Evolutionary conservation across 2,888 invertebrate species (phyloP).

Genomic region (Yponomeuta malinellus): DNA sequence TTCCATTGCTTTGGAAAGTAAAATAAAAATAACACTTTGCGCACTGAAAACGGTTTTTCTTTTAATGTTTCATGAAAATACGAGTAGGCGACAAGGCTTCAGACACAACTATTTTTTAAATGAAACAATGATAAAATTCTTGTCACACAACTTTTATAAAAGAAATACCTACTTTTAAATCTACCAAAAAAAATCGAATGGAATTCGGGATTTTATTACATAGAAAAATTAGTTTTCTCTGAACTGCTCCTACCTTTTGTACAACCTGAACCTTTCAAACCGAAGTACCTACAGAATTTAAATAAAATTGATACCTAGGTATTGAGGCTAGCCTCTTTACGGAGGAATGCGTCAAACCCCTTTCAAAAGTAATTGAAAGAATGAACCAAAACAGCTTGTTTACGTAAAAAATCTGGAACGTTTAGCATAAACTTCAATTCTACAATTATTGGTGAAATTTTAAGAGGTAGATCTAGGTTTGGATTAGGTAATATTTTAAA

Average conservation of each 20-base stretch:
- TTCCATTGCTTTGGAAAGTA: too few species aligned
- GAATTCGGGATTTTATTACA: background rate
- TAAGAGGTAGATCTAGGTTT: too few species aligned
- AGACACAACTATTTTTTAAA: background rate
- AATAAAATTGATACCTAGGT: background rate
- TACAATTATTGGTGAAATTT: too few species aligned
- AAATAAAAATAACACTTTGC: too few species aligned
- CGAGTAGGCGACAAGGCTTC: too few species aligned
- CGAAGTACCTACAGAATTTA: background rate
- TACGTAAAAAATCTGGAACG: background rate
- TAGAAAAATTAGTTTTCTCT: background rate
- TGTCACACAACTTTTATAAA: background rate
- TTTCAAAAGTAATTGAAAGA: background rate
- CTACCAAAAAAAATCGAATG: background rate
- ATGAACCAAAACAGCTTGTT: background rate
- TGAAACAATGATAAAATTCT: background rate
- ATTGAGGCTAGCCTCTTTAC: background rate
- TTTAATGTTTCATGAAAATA: too few species aligned
- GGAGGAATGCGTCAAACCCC: background rate
- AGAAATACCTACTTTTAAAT: background rate
- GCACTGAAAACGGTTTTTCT: too few species aligned
- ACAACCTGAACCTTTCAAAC: background rate
- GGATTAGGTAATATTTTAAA: too few species aligned
- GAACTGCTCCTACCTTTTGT: background rate
- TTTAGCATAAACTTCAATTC: too few species aligned